phyloP scores from a whole-genome alignment of 2,797 vertebrate genomes.

The Smutsia gigantea region DNA sequence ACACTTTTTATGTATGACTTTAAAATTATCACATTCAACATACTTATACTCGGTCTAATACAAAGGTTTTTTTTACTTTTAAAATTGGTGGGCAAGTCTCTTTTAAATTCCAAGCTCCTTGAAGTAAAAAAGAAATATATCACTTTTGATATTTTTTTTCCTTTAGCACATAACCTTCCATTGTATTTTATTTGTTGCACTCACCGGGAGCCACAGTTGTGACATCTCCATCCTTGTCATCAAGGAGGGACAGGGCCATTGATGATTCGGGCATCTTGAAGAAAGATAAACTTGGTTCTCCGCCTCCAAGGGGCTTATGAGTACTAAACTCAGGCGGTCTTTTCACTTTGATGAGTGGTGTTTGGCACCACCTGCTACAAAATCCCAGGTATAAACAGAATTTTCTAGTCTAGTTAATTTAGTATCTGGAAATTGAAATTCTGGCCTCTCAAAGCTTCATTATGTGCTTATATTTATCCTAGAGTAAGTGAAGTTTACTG shows the following conservation, averaged over 20 bases:
- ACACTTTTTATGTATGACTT: background rate
- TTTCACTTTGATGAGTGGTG: background rate
- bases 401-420: background rate
- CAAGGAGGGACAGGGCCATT: background rate
- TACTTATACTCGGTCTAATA: constrained; percentile 4
- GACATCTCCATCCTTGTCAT: background rate
- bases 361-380: background rate
- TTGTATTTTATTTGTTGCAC: background rate
- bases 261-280: background rate
- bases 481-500: background rate
- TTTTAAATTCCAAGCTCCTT: background rate
- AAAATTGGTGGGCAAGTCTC: background rate
- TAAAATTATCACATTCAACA: background rate
- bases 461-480: background rate
- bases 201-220: background rate
- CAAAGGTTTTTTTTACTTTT: constrained; percentile 50
- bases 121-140: background rate
- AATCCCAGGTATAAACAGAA: background rate
- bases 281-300: background rate
- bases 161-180: background rate
- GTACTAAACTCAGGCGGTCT: background rate
- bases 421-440: background rate
- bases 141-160: background rate
- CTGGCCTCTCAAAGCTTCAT: background rate
- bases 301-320: background rate